These are phyloP conservation scores for Suillia variegata DNA, from an alignment of 2,888 invertebrate genomes.

Conservation along the genomic window DNA sequence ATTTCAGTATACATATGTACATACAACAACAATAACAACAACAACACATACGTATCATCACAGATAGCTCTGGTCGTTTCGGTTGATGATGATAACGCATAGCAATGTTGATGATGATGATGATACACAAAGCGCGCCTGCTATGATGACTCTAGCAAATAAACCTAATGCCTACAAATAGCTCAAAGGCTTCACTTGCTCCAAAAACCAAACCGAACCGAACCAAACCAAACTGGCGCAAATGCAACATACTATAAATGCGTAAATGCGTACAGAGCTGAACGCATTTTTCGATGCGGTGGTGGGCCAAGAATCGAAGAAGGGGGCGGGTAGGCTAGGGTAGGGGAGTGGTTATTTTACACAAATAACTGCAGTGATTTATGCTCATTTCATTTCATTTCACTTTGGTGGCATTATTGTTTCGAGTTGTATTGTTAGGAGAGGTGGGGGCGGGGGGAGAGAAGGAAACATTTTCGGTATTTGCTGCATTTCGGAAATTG, in stretches of 20 bases:
- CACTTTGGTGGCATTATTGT: neutral
- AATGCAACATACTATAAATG: neutral
- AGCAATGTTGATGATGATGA: no score
- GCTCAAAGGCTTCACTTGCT: conserved; percentile 1
- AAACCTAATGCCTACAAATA: neutral
- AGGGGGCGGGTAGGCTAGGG: no score
- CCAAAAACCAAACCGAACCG: neutral
- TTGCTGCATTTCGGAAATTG: conserved; percentile 1
- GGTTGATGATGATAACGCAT: neutral
- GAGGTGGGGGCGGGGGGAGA: neutral
- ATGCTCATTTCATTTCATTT: neutral
- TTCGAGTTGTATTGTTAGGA: neutral
- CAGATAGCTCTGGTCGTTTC: neutral
- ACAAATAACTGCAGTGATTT: conserved; percentile 3
- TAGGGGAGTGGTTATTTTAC: no score
- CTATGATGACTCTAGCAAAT: no score
- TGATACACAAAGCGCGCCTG: no score
- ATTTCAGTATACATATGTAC: no score
- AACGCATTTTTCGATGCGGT: no score
- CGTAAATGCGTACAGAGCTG: neutral
- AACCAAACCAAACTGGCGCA: neutral
- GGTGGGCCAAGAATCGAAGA: no score
- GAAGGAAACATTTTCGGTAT: neutral
- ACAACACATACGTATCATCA: neutral
- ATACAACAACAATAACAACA: neutral